phyloP scores from a whole-genome alignment of 2,888 invertebrate species.

The Heteropelma amictum region DNA sequence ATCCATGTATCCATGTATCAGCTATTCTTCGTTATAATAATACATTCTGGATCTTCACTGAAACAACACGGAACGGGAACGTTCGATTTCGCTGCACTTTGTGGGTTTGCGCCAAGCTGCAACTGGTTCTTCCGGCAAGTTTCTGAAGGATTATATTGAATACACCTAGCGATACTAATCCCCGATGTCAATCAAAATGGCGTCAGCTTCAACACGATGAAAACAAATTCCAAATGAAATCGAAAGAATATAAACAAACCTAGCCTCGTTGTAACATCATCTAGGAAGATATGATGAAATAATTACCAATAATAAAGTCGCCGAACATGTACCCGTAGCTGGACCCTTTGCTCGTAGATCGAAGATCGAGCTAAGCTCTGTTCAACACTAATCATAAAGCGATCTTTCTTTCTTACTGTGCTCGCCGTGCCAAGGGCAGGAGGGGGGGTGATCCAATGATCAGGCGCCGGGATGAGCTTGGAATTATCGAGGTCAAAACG shows the following conservation, averaged over 20 bases:
- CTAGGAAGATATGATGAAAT: background rate
- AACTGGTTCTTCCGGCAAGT: too few relatives aligned
- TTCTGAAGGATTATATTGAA: too few relatives aligned
- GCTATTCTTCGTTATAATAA: background rate
- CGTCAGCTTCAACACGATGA: too few relatives aligned
- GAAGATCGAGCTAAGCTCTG: slow-evolving; percentile 14
- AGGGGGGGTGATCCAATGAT: slow-evolving; percentile 41
- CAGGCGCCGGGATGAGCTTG: slow-evolving; percentile 37
- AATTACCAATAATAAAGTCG: too few relatives aligned
- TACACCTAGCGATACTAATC: too few relatives aligned
- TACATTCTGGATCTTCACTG: background rate
- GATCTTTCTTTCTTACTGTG: slow-evolving; percentile 23
- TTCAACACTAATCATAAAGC: slow-evolving; percentile 43
- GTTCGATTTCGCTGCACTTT: background rate
- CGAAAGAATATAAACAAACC: too few relatives aligned
- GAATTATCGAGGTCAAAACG: too few relatives aligned
- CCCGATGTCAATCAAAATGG: too few relatives aligned
- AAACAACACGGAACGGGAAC: background rate
- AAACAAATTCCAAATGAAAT: too few relatives aligned
- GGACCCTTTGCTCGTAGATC: background rate
- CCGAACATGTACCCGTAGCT: background rate
- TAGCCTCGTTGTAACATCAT: too few relatives aligned
- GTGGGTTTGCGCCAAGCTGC: too few relatives aligned
- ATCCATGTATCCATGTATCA: background rate
- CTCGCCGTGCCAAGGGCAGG: slow-evolving; percentile 15